These are phyloP conservation scores for Bhutanitis thaidina DNA, from an alignment of 2,888 invertebrate genomes.

Conservation along the genomic window DNA sequence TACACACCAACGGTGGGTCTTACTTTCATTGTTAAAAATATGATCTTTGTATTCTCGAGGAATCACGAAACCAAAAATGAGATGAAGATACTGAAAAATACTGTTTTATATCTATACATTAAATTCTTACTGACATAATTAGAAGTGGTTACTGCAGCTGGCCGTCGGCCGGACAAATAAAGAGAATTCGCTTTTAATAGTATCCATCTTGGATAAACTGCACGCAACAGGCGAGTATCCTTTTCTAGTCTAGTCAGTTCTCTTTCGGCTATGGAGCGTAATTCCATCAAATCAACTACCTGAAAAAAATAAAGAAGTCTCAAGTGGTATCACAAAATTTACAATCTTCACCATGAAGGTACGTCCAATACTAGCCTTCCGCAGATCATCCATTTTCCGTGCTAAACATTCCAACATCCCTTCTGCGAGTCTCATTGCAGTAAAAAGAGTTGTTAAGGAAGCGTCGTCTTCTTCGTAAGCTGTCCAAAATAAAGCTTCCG, in stretches of 20 bases:
- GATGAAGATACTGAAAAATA: too few species aligned
- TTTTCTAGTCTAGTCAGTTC: constrained; percentile 54
- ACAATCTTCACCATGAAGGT: not conserved
- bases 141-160: constrained; percentile 37
- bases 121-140: constrained; percentile 41
- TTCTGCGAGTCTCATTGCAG: constrained; percentile 61
- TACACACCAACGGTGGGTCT: too few species aligned
- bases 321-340: not conserved
- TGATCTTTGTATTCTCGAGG: too few species aligned
- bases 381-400: constrained; percentile 64
- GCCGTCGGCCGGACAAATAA: constrained; percentile 48
- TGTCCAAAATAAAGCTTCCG: constrained; percentile 58
- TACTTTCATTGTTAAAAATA: too few species aligned
- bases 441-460: constrained; percentile 49
- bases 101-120: too few species aligned
- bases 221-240: constrained; percentile 47
- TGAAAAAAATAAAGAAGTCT: constrained; percentile 26
- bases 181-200: constrained; percentile 54
- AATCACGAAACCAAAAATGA: too few species aligned
- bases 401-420: constrained; percentile 70
- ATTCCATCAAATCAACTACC: constrained; percentile 70
- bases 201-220: constrained; percentile 59
- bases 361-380: constrained; percentile 38
- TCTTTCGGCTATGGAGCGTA: constrained; percentile 64
- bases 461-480: constrained; percentile 43